phyloP scores from a whole-genome alignment of 2,888 invertebrate genomes.

The Chloromyia formosa region DNA sequence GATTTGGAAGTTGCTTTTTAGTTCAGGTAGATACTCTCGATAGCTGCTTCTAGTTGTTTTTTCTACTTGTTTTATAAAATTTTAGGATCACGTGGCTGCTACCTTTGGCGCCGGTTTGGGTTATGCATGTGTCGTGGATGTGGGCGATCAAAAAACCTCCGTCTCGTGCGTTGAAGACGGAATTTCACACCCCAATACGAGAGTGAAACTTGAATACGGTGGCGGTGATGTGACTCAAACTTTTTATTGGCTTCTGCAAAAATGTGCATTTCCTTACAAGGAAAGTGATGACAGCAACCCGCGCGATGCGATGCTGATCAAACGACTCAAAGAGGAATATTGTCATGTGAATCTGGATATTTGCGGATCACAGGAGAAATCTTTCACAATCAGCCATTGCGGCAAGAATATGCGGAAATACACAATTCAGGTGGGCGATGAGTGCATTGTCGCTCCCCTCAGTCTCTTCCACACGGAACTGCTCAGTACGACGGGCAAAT shows the following conservation, averaged over 20 bases:
- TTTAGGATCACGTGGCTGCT: constrained; percentile 86
- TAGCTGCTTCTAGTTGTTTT: no score
- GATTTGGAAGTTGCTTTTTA: constrained; percentile 79
- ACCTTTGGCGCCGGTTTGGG: constrained; percentile 85
- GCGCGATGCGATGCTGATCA: constrained; percentile 80
- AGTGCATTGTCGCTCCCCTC: constrained; percentile 89
- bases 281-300: constrained; percentile 78
- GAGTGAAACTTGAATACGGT: constrained; percentile 86
- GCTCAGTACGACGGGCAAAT: constrained; percentile 79
- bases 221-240: constrained; percentile 92
- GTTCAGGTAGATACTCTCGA: constrained; percentile 55
- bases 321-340: constrained; percentile 86
- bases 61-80: not conserved
- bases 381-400: constrained; percentile 78
- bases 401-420: constrained; percentile 75
- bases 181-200: constrained; percentile 87
- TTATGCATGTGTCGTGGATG: constrained; percentile 93
- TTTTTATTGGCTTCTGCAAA: constrained; percentile 86
- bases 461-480: constrained; percentile 89
- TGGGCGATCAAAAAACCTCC: constrained; percentile 95
- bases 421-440: constrained; percentile 85
- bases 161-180: constrained; percentile 97
- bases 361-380: constrained; percentile 87
- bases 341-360: constrained; percentile 92
- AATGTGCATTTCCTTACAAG: constrained; percentile 90